A percentile compares a stretch with the other conserved stretches of the same genome.
Conservation (phyloP, 2,888 invertebrate species). For the Microplitis manilae region DNA sequence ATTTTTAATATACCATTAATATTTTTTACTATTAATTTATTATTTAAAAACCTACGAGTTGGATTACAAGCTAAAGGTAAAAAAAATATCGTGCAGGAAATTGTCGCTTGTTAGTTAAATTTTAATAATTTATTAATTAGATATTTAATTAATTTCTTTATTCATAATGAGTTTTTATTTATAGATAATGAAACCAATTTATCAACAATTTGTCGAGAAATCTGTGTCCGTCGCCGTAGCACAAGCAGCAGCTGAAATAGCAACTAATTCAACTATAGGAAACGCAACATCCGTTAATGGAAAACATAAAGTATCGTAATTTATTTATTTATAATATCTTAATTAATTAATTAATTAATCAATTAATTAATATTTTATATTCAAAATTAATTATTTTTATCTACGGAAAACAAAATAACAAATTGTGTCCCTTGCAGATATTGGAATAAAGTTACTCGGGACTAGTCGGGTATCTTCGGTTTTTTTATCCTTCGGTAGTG, state of each 20-base stretch:
- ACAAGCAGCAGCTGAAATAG: conserved; percentile 80
- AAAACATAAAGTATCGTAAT: conserved; percentile 78
- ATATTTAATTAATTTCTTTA: conserved; percentile 54
- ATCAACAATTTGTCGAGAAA: conserved; percentile 86
- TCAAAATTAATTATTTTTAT: too few relatives aligned
- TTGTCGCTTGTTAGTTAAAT: conserved; percentile 22
- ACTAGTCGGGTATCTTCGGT: too few relatives aligned
- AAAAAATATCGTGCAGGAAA: too few relatives aligned
- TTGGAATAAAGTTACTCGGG: conserved; percentile 44
- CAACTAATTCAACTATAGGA: conserved; percentile 73
- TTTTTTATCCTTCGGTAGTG: too few relatives aligned
- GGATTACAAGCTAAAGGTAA: neutral
- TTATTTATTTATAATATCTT: neutral
- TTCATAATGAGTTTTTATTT: neutral
- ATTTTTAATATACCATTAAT: conserved; percentile 41
- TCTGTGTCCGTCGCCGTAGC: conserved; percentile 87
- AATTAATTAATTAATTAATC: too few relatives aligned
- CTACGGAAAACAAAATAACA: too few relatives aligned
- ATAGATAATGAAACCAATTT: conserved; percentile 87
- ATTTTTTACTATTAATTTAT: neutral
- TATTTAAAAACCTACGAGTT: neutral
- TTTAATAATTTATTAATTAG: conserved; percentile 46
- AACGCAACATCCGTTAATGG: conserved; percentile 74
- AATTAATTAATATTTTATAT: too few relatives aligned
- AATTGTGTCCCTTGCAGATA: neutral